phyloP scores from a whole-genome alignment of 2,888 invertebrate species.

The Amblyjoppa fuscipennis region DNA sequence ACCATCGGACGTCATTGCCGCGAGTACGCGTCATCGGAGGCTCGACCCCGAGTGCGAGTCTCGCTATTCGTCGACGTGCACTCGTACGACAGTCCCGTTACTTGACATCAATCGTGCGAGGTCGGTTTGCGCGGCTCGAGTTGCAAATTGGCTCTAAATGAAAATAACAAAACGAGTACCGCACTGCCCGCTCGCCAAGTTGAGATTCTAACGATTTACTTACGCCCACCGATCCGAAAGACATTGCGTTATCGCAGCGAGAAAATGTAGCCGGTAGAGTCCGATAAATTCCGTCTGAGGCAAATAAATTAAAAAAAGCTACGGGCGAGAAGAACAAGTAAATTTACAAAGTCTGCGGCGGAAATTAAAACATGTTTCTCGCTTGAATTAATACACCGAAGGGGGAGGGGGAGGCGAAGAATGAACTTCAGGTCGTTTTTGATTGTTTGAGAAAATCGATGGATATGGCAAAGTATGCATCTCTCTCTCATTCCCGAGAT shows the following conservation, averaged over 20 bases:
- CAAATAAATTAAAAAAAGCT: constrained; percentile 2
- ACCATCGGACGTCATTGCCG: constrained; percentile 12
- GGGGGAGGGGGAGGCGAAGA: constrained; percentile 1
- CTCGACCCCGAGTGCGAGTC: constrained; percentile 60
- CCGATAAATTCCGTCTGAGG: not conserved
- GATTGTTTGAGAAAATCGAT: constrained; percentile 45
- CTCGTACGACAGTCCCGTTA: constrained; percentile 72
- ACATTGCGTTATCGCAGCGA: not conserved
- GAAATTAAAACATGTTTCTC: constrained; percentile 43
- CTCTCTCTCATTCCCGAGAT: constrained; percentile 5
- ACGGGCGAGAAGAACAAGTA: not conserved
- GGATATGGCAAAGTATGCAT: constrained; percentile 11
- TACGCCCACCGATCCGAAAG: not conserved
- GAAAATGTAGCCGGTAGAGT: not conserved
- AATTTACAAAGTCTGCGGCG: constrained; percentile 4
- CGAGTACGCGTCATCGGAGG: constrained; percentile 60
- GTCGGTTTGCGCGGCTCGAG: constrained; percentile 62
- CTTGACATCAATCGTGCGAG: constrained; percentile 72
- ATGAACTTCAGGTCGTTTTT: constrained; percentile 41
- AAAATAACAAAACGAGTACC: constrained; percentile 64
- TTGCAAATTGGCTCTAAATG: constrained; percentile 62
- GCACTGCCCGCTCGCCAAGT: not conserved
- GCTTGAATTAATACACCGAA: constrained; percentile 36
- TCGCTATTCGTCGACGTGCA: constrained; percentile 67
- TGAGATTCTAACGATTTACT: not conserved